phyloP scores from a whole-genome alignment of 2,888 invertebrate genomes.

The Dascillus cervinus region DNA sequence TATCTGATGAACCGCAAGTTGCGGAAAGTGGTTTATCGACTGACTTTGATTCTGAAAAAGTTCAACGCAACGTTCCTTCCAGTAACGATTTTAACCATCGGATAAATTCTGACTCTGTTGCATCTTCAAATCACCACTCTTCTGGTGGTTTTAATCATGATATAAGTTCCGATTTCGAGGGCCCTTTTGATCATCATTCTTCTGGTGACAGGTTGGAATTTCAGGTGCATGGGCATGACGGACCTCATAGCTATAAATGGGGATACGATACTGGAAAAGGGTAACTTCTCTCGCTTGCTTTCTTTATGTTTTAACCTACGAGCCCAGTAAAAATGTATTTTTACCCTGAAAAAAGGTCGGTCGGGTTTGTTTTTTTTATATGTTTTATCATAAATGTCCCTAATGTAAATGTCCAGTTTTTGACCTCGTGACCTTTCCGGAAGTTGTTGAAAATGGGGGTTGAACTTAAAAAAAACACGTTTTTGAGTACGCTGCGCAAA shows the following conservation, averaged over 20 bases:
- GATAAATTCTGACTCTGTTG: slow-evolving; percentile 4
- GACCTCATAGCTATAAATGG: slow-evolving; percentile 75
- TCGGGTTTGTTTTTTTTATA: no score
- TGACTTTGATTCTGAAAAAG: slow-evolving; percentile 16
- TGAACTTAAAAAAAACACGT: no score
- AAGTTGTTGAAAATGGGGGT: no score
- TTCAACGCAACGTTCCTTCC: slow-evolving; percentile 1
- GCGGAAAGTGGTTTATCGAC: slow-evolving; percentile 16
- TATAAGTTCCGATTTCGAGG: background rate
- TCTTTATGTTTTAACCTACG: slow-evolving; percentile 4
- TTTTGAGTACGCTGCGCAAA: no score
- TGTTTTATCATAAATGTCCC: no score
- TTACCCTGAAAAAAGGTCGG: no score
- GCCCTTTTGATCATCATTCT: slow-evolving; percentile 8
- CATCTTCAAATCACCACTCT: background rate
- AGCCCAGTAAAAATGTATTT: background rate
- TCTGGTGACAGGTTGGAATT: slow-evolving; percentile 57
- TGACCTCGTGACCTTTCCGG: no score
- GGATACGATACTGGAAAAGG: slow-evolving; percentile 80
- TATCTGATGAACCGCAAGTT: slow-evolving; percentile 13
- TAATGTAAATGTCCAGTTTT: no score
- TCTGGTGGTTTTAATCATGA: background rate
- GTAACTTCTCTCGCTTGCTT: slow-evolving; percentile 43
- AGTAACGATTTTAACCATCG: slow-evolving; percentile 6
- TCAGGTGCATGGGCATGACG: slow-evolving; percentile 75